phyloP scores from a whole-genome alignment of 2,113 vertebrate species.

The Parotia lawesii region DNA sequence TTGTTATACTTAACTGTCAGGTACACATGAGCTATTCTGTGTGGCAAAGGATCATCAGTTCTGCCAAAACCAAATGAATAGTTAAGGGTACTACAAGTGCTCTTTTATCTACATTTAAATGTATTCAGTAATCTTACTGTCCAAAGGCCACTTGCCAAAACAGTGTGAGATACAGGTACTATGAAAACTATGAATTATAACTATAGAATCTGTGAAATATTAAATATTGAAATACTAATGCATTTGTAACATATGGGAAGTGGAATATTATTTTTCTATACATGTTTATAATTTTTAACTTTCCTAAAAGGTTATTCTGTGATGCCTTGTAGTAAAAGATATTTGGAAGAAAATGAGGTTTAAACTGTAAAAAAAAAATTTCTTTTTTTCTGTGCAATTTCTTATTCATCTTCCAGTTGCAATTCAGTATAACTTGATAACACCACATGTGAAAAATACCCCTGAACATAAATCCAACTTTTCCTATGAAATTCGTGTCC shows the following conservation, averaged over 20 bases:
- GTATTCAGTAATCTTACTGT: background rate
- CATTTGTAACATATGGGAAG: background rate
- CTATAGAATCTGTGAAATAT: background rate
- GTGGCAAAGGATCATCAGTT: constrained; percentile 14
- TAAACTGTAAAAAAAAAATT: background rate
- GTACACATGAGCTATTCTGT: background rate
- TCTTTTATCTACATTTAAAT: constrained; percentile 17
- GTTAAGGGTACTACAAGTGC: constrained; percentile 14
- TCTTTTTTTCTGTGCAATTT: background rate
- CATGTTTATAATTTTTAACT: background rate
- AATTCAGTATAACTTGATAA: background rate
- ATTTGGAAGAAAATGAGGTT: background rate
- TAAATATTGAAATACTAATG: constrained; percentile 32
- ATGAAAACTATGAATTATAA: background rate
- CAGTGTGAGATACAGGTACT: background rate
- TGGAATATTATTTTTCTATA: background rate
- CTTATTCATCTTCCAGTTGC: background rate
- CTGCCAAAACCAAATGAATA: constrained; percentile 30
- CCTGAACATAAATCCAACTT: background rate
- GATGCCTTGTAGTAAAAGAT: background rate
- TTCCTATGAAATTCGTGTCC: background rate
- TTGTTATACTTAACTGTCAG: background rate
- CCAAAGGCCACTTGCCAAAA: background rate
- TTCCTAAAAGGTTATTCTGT: background rate
- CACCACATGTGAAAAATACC: background rate